Conservation (phyloP, 2,113 vertebrate species). For the Polypterus bichir region DNA sequence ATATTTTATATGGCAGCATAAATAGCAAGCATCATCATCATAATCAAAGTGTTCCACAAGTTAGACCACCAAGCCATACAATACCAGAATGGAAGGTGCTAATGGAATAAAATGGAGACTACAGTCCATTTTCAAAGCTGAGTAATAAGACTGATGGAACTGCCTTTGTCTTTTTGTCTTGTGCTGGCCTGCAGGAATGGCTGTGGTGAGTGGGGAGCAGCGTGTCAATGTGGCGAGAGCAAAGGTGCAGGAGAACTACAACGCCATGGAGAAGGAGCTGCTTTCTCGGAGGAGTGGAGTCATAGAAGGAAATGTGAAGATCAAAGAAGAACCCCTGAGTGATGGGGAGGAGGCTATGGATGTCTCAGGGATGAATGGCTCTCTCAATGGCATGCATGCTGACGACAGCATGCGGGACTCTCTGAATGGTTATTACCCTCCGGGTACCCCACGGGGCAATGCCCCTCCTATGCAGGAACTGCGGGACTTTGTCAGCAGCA, state of each 20-base stretch:
- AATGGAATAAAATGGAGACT: too few species aligned
- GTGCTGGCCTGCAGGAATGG: conserved; percentile 30
- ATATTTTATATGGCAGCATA: too few species aligned
- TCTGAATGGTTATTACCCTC: conserved; percentile 46
- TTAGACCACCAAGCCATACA: too few species aligned
- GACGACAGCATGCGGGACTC: conserved; percentile 38
- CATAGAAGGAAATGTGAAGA: conserved; percentile 24
- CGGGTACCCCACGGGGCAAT: conserved; percentile 24
- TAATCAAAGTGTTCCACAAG: too few species aligned
- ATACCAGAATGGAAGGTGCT: too few species aligned
- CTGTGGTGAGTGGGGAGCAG: conserved; percentile 70
- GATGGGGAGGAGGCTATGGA: conserved; percentile 74
- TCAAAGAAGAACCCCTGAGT: conserved; percentile 62
- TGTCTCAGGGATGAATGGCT: conserved; percentile 27
- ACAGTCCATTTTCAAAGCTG: too few species aligned
- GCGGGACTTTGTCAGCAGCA: conserved; percentile 69
- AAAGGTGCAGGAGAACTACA: conserved; percentile 57
- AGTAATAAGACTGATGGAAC: too few species aligned
- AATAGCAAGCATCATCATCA: too few species aligned
- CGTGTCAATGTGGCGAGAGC: conserved; percentile 65
- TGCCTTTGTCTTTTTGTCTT: conserved; percentile 1
- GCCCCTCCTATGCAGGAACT: conserved; percentile 57
- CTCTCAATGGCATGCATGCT: conserved; percentile 52
- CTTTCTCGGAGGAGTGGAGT: conserved; percentile 26
- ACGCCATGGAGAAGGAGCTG: conserved; percentile 61